A percentile compares a stretch with the other conserved stretches of the same genome.
Evolutionary conservation across 2,888 invertebrate species (phyloP).

Genomic region (Lithosia quadra): DNA sequence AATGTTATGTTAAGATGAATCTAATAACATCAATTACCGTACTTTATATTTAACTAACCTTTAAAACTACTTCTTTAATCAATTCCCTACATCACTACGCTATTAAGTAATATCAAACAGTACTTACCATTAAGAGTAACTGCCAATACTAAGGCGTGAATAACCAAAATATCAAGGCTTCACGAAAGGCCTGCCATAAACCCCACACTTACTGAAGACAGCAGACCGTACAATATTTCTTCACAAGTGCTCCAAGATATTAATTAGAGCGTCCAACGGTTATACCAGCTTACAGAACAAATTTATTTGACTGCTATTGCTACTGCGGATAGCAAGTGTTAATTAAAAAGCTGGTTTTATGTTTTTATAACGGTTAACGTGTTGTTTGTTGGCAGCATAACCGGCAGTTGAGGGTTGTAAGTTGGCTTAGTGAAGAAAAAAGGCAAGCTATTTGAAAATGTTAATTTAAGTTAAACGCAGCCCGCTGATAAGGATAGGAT

Average conservation of each 20-base stretch:
- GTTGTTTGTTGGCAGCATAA: constrained; percentile 13
- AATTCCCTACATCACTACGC: neutral
- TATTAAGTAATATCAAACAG: neutral
- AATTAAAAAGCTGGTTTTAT: constrained; percentile 28
- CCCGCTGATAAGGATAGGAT: neutral
- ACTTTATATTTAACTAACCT: neutral
- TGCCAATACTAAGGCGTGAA: neutral
- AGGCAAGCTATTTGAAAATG: neutral
- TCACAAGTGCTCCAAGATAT: constrained; percentile 36
- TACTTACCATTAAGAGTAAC: neutral
- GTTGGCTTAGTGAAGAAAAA: constrained; percentile 1
- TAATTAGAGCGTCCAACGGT: constrained; percentile 43
- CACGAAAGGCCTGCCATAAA: constrained; percentile 11
- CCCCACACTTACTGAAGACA: constrained; percentile 16
- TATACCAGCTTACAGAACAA: constrained; percentile 42
- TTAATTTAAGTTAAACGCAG: neutral
- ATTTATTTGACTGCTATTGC: constrained; percentile 47
- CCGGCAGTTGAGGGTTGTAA: neutral
- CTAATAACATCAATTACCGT: neutral
- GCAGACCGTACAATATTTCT: constrained; percentile 30
- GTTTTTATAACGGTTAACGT: constrained; percentile 20
- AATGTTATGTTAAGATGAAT: too few species aligned
- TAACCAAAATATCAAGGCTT: neutral
- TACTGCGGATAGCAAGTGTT: constrained; percentile 22
- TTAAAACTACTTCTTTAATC: neutral